Base-by-base conservation (phyloP, 2,113 vertebrate species). In the Chlorodrepanis virens region DNA sequence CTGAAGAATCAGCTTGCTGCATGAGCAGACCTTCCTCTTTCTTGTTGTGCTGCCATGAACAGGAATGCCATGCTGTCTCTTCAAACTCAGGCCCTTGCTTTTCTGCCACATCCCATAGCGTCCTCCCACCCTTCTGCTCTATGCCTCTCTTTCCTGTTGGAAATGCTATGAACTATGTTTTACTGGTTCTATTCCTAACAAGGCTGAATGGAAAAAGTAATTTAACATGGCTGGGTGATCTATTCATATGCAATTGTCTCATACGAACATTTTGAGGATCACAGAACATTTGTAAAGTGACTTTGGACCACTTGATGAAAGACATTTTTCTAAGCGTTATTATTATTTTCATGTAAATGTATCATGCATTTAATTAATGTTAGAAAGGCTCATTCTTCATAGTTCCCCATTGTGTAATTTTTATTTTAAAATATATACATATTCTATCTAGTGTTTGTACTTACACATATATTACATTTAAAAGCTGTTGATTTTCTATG, bases 111-210 rank as follows among this genome's bases (percentile, higher is more conserved):
- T 54, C 15, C 31, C 1, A 0, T 8, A 37, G 23, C 9, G 20
- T 28, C 6, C 12, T 71, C 13, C 39, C 3, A 10, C 19, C 23
- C 21, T 81, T 37, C 44, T 61, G 21, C 9, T 24, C 49, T 39
- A 14, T 0, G 0, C 2, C 53, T 2, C 10, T 75, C 39, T 72
- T 76, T 67, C 33, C 27, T n/a, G 1, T 40, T 78, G 53, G 52
- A 94, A 89, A 75, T 47, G 6, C 1, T 70, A 10, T 52, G 24
- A 78, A 37, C 12, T 47, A 9, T 39, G 78, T 68, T 78, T 78
- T 84, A 10, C 6, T 67, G 4, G 21, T 69, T 91, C 40, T 70
- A 24, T 59, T 91, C 31, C 25, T 68, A 65, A 45, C 2, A 6
- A 31, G n/a, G 24, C 12, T 77, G 42, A 92, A 83, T 52, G 49